Base-by-base conservation (phyloP, 2,113 vertebrate genomes). In the Oryzias woworae region DNA sequence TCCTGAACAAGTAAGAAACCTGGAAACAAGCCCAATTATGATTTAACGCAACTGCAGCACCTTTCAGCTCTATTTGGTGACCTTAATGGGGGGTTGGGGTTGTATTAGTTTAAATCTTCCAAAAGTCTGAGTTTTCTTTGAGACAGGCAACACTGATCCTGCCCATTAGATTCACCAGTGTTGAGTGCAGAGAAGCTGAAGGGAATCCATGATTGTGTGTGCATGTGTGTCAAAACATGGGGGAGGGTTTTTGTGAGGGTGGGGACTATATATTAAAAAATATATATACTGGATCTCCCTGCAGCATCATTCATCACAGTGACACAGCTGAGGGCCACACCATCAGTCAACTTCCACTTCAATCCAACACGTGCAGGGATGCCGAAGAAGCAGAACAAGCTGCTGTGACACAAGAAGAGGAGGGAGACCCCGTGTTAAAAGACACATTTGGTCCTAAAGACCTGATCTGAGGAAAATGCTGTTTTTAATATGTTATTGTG, bases 291-390 rank as follows among this genome's bases (percentile, higher is more conserved):
- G 61, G 26, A 58, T 53, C 13, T 20, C 65, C 48, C 60, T 55
- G 0, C 45, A 12, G 53, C 22, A 41, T 50, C 67, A 78, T 88
- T 78, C 69, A 80, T 88, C 82, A 86, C 58, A 14, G 2, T 0
- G 43, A 73, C 82, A 77, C 79, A 71, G 71, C 68, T 58, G 69
- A 77, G 81, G 65, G 74, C 75, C 70, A 23, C 16, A 68, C 56
- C 60, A 84, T 85, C 70, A 54, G 44, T 85, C 77, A 81, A 50
- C 14, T 31, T 42, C 44, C 28, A 12, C 48, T 44, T 55, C 66
- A 55, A 0, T 52, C 16, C 14, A 0, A 63, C 4, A 48, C 43
- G 43, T 10, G 20, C 51, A 52, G 56, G 5, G 49, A 47, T 4
- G 3, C 44, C 43, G 58, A 44, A 54, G 46, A 43, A 50, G 53